Conservation (phyloP, 2,113 vertebrate genomes). For the Cairina moschata region DNA sequence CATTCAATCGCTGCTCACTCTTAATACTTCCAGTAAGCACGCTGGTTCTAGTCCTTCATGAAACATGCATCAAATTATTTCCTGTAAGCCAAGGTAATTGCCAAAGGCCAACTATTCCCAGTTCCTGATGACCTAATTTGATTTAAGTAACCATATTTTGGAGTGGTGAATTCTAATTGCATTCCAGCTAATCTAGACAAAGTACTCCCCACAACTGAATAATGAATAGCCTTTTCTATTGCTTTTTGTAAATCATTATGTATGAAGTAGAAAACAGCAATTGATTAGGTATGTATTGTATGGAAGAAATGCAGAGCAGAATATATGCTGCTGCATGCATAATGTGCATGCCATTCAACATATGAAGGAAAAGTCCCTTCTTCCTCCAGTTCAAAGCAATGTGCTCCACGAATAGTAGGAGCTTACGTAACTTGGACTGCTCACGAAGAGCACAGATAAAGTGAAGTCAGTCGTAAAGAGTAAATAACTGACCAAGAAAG, state of each 20-base stretch:
- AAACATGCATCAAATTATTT: background rate
- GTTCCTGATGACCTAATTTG: background rate
- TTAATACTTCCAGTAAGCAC: background rate
- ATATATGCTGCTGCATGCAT: background rate
- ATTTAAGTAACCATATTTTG: background rate
- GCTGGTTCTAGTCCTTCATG: background rate
- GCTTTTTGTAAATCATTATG: background rate
- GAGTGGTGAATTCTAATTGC: background rate
- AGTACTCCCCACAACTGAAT: background rate
- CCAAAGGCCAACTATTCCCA: background rate
- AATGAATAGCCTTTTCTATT: background rate
- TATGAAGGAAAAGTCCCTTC: background rate
- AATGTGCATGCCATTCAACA: background rate
- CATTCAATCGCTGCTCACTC: background rate
- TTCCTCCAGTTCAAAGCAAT: background rate
- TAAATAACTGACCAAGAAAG: background rate
- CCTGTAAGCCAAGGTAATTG: background rate
- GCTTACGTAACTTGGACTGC: background rate
- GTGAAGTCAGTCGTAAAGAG: background rate
- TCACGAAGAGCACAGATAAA: constrained; percentile 10
- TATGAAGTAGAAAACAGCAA: background rate
- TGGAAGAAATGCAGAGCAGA: background rate
- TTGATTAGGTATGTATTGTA: background rate
- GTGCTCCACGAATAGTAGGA: background rate
- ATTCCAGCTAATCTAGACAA: background rate